Evolutionary conservation across 2,888 invertebrate genomes (phyloP), one percentile per base, ranked within the genome.

Genomic region (Cactoblastis cactorum): DNA sequence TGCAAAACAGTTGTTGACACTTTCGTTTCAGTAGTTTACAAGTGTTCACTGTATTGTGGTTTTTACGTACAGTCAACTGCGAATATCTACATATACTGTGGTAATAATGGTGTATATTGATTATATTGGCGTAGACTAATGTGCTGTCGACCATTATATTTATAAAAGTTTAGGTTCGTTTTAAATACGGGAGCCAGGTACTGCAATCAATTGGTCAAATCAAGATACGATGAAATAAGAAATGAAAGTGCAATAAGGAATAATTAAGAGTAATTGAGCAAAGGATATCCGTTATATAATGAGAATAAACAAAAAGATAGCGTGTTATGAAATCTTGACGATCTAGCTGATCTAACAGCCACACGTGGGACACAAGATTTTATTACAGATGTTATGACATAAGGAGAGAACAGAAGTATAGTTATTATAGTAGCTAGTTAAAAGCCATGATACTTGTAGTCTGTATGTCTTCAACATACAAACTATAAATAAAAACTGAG

Each of bases 1-100:
- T 81, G 83, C 82, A 82, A 83, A 80, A 67, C 77, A 77, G 79
- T 80, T 22, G 37, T 37, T 37, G 15, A 37, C 17, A 17, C 37
- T 41, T 41, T 41, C 22, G 41, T 41, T 41, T 41, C 24, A 41
- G 24, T 41, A 41, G 22, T 24, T 24, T 24, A 19, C 22, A 8
- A 24, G 38, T 24, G 41, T 14, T n/a, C n/a, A n/a, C n/a, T n/a
- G n/a, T n/a, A n/a, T n/a, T n/a, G 41, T 11, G 8, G 4, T 38
- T 11, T 17, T 3, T 11, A 18, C 18, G 18, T 38, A 38, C n/a
- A 38, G 9, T 28, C 1, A 3, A 22, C 3, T 28, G 4, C n/a
- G n/a, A n/a, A n/a, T 28, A 4, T 28, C 9, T 28, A 9, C 1
- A 6, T 6, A 6, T 6, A 28, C 28, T 6, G 8, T 2, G 28